Base-by-base conservation (phyloP, 2,888 invertebrate genomes). In the Apamea monoglypha region DNA sequence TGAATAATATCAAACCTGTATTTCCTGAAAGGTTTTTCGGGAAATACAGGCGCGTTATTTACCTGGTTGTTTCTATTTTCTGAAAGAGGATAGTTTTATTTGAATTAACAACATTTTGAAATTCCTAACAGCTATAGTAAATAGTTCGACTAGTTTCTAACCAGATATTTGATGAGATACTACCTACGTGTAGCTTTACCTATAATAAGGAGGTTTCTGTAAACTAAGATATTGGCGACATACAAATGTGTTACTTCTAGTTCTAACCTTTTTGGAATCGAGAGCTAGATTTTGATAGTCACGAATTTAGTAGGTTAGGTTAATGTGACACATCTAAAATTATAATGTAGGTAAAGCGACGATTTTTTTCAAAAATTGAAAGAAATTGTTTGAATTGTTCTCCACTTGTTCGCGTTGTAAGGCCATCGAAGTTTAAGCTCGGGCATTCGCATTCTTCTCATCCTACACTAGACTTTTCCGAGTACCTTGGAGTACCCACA, bases 361-460 rank as follows among this genome's bases (percentile, higher is more conserved):
- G 1, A 5, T 16, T 78, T 50, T 21, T 50, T 56, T 32, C 53
- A 16, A 32, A 44, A n/a, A 7, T 18, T 29, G 0, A 47, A n/a
- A 2, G 12, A 36, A 44, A 56, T 64, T 2, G 7, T 53, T 78
- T 8, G 8, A 3, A n/a, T n/a, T 56, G 18, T 59, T 6, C 25
- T 59, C 4, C 7, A 1, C 14, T 25, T 29, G 70, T 80, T 56
- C 44, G 10, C 18, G 14, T 47, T 14, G 25, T 44, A 21, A 56
- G 5, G 6, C n/a, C n/a, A 32, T 64, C 8, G 50, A 64, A 44
- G 40, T 18, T 21, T 66, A 47, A 80, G 44, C 36, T 8, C 21
- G 40, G 25, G 25, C 25, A 71, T 80, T 80, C 18, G 4, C 56
- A 80, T 69, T 80, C 1, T 70, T 14, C 18, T 40, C 56, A 14